Evolutionary conservation across 2,888 invertebrate species (phyloP).

Genomic region (Phyllotreta striolata): DNA sequence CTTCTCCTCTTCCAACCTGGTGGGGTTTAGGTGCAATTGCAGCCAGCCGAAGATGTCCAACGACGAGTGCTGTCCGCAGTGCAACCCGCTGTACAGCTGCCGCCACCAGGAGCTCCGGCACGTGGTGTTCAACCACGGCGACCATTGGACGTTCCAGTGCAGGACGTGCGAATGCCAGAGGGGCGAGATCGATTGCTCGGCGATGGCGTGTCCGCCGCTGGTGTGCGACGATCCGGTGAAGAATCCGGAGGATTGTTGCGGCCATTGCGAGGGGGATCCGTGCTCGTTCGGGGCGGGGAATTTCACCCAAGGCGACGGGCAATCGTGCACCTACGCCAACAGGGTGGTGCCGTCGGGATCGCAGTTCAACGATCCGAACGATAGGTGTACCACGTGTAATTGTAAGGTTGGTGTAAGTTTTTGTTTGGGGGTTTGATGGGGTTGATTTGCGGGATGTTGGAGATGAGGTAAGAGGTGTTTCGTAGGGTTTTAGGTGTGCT

Average conservation of each 20-base stretch:
- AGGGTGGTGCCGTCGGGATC: conserved; percentile 68
- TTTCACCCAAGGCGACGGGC: conserved; percentile 58
- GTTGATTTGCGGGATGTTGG: conserved; percentile 4
- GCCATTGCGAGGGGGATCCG: conserved; percentile 72
- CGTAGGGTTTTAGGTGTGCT: too few relatives aligned
- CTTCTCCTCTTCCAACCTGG: too few relatives aligned
- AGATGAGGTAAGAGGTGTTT: too few relatives aligned
- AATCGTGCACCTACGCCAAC: conserved; percentile 70
- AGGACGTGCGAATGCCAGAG: conserved; percentile 91
- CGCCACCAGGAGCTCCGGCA: conserved; percentile 76
- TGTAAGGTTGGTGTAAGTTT: conserved; percentile 70
- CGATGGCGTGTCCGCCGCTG: conserved; percentile 80
- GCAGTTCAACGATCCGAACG: conserved; percentile 68
- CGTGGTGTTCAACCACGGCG: conserved; percentile 80
- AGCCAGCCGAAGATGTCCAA: conserved; percentile 62
- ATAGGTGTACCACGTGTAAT: conserved; percentile 76
- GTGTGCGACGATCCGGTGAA: conserved; percentile 71
- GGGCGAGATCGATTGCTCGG: conserved; percentile 87
- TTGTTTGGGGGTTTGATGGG: conserved; percentile 1
- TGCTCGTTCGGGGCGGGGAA: conserved; percentile 49
- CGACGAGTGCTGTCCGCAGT: conserved; percentile 81
- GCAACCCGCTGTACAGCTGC: conserved; percentile 77
- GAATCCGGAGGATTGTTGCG: conserved; percentile 75
- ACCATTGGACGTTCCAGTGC: conserved; percentile 91
- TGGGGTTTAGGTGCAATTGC: conserved; percentile 43